Base-by-base conservation (phyloP, 2,113 vertebrate genomes). In the Elachura formosa region DNA sequence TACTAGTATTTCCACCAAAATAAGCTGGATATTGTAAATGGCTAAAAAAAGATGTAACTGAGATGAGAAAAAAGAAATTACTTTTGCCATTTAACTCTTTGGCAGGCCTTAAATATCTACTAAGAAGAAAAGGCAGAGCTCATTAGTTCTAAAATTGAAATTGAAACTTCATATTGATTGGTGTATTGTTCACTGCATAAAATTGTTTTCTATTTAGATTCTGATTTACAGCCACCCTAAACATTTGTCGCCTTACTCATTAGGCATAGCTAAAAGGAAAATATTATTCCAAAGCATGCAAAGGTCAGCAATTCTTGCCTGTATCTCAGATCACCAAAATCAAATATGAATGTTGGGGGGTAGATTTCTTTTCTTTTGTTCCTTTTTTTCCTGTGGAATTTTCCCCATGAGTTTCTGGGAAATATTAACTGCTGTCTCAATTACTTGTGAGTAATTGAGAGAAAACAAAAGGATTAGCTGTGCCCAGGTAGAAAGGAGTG, bases 1-100 rank as follows among this genome's bases (percentile, higher is more conserved):
- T 76, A 68, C 18, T 93, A 95, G 67, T 80, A 74, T 84, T 92
- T 82, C 79, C 56, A 80, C 7, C 29, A 84, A 94, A 85, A 85
- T 68, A 89, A 73, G 26, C n/a, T 71, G n/a, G 22, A 58, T 62
- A n/a, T 84, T 87, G 43, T 58, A 93, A 86, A 78, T 4, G 49
- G 34, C 43, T 93, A 87, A 92, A 87, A 62, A 94, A 83, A 66
- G 21, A 54, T 88, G 56, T 43, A 93, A 93, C 9, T 55, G 41
- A 74, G 11, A 11, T 74, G 59, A 95, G 80, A 76, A 88, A 95
- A 73, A 85, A 43, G 16, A 61, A 87, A 83, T 52, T 29, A 52
- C 7, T 68, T 89, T 79, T 92, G 31, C 38, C n/a, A 52, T 77
- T 75, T 87, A 76, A 89, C 12, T 72, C 45, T 81, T 89, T 11